Conservation (phyloP, 2,113 vertebrate genomes). For the Neofelis nebulosa region DNA sequence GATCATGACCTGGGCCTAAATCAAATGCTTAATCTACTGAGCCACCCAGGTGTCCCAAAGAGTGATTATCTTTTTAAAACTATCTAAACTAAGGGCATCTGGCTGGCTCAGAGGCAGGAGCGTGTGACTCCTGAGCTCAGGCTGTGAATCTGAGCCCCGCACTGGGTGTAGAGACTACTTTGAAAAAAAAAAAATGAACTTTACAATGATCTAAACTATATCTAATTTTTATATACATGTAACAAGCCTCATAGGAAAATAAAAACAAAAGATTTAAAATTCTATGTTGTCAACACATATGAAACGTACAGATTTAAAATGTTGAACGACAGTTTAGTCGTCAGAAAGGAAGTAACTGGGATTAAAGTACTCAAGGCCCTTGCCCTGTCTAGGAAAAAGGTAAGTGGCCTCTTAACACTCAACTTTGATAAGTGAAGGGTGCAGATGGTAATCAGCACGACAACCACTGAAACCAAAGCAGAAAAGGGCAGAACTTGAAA, state of each 20-base stretch:
- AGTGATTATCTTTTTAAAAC: not conserved
- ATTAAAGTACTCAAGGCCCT: not conserved
- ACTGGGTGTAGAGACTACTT: not conserved
- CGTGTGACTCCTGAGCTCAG: not conserved
- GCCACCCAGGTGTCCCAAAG: too few relatives aligned
- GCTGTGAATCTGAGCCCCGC: not conserved
- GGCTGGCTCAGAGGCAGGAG: not conserved
- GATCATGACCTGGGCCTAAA: too few relatives aligned
- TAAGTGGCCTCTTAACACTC: not conserved
- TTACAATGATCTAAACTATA: not conserved
- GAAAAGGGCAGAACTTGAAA: not conserved
- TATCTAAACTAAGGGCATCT: not conserved
- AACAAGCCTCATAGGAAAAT: not conserved
- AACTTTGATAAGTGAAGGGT: not conserved
- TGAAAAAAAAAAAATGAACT: not conserved
- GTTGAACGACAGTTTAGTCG: not conserved
- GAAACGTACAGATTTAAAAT: not conserved
- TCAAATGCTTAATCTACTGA: too few relatives aligned
- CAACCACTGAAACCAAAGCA: not conserved
- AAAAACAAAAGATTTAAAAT: not conserved
- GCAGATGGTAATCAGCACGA: not conserved
- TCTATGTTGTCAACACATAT: not conserved
- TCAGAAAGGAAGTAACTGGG: not conserved
- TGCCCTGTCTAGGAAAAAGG: not conserved
- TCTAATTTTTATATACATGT: not conserved